Base-by-base conservation (phyloP, 2,113 vertebrate species). In the Elephas maximus region DNA sequence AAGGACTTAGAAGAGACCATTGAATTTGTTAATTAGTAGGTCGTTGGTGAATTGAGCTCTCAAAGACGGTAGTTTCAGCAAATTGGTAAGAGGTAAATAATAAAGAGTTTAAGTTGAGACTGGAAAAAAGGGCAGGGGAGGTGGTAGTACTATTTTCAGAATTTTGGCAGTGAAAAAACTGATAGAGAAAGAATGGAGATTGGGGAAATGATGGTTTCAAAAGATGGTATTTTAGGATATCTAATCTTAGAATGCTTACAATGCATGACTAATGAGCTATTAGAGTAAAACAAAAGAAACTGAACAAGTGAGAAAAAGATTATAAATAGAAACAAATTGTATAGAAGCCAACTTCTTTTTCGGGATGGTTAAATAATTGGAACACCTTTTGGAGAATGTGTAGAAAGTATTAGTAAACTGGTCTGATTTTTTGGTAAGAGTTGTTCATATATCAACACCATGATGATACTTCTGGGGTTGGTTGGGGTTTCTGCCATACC, bases 1-100 rank as follows among this genome's bases (percentile, higher is more conserved):
- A 96, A 97, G 92, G 71, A 88, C 80, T 92, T 90, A 78, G 81
- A 97, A 96, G 96, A 98, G 92, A 92, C 30, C 67, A 71, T 5
- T 97, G 97, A 96, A 95, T 97, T 95, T 98, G 94, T 95, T 97
- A 98, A 98, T 97, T 97, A 96, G 87, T 85, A 73, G 84, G 94
- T 97, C 11, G 0, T 88, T 95, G 90, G 77, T 93, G 94, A 95
- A 95, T 71, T 95, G 92, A 84, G 78, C 73, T 92, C 73, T 93
- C 95, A 92, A 93, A 95, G 60, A 80, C 45, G 90, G 21, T 91
- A 93, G 76, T 93, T 96, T 93, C 63, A 79, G 82, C 57, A 93
- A 96, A 95, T 44, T 94, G 33, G 90, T 78, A 92, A 45, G 77
- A 92, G n/a, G n/a, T 88, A 96, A 94, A 88, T 73, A 37, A 95